Conservation (phyloP, 2,888 invertebrate species). For the Syrista parreyssii region DNA sequence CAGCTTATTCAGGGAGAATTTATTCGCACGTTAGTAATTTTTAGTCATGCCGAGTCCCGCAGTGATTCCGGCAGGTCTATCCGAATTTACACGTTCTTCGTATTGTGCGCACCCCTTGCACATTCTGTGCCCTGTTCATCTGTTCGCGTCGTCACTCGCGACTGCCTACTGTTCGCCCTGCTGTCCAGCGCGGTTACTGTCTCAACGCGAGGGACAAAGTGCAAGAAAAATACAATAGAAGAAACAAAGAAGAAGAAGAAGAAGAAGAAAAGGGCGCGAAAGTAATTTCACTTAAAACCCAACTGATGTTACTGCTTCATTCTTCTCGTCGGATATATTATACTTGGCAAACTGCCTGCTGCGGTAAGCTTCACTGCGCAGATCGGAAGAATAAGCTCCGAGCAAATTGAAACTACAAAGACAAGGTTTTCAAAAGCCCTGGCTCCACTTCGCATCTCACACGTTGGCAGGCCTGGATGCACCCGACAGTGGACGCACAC, state of each 20-base stretch:
- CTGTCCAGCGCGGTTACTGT: no score
- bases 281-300: not conserved
- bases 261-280: not conserved
- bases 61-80: no score
- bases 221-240: not conserved
- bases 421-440: conserved; percentile 20
- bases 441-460: not conserved
- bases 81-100: no score
- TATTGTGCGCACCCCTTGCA: no score
- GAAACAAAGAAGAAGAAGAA: not conserved
- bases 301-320: not conserved
- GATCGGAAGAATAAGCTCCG: conserved; percentile 24
- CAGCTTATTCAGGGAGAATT: conserved; percentile 45
- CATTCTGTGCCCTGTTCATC: not conserved
- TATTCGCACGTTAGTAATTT: conserved; percentile 22
- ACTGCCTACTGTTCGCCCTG: not conserved
- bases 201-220: not conserved
- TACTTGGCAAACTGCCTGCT: conserved; percentile 42
- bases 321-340: conserved; percentile 27
- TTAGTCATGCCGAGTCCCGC: no score
- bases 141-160: not conserved
- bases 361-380: conserved; percentile 28
- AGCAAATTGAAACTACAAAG: conserved; percentile 37
- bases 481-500: no score
- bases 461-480: not conserved